Conservation (phyloP, 2,888 invertebrate genomes). For the Cactoblastis cactorum region DNA sequence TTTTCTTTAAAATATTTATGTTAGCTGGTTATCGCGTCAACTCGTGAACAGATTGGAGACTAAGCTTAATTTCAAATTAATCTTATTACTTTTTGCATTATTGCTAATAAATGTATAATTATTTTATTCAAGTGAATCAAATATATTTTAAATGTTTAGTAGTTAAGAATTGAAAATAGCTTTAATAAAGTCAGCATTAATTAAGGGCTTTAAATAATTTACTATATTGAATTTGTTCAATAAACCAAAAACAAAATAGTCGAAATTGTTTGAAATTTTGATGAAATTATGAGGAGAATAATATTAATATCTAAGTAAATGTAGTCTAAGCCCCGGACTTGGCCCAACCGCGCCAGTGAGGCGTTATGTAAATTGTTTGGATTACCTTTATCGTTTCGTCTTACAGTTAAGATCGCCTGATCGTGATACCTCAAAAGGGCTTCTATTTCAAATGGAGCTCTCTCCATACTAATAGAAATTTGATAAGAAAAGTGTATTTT, state of each 20-base stretch:
- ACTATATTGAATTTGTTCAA: no score
- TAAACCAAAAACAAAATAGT: not conserved
- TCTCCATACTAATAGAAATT: constrained; percentile 8
- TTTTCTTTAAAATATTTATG: no score
- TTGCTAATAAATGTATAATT: no score
- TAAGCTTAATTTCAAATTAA: no score
- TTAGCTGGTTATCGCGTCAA: no score
- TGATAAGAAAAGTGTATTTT: constrained; percentile 3
- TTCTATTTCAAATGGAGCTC: constrained; percentile 18
- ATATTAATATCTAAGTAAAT: not conserved
- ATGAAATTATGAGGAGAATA: not conserved
- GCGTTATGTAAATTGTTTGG: constrained; percentile 52
- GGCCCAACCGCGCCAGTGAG: constrained; percentile 15
- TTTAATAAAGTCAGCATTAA: no score
- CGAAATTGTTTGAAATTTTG: not conserved
- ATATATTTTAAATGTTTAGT: no score
- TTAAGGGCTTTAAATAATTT: no score
- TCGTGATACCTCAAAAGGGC: constrained; percentile 31
- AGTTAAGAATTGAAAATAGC: no score
- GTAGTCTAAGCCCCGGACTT: not conserved
- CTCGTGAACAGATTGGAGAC: no score
- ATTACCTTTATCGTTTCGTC: constrained; percentile 46
- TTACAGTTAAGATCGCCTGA: constrained; percentile 32
- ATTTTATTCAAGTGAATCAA: no score
- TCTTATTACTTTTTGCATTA: no score